Conservation (phyloP, 2,888 invertebrate species). For the Microctonus brassicae region DNA sequence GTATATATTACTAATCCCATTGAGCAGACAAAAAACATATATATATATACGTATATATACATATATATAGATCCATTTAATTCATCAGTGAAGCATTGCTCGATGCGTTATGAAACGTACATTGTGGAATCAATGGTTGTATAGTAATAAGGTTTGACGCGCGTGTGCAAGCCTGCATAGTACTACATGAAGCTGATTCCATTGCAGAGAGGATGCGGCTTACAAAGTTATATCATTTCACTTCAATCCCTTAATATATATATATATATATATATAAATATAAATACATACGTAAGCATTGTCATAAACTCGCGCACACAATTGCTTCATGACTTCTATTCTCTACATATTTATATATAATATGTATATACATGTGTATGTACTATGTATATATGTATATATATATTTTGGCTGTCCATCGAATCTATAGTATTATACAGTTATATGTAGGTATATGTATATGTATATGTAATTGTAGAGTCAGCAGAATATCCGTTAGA, state of each 20-base stretch:
- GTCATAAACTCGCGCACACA: background rate
- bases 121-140: conserved; percentile 22
- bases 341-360: no score
- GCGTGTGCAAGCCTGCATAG: background rate
- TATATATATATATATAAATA: no score
- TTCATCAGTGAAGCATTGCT: conserved; percentile 17
- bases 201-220: background rate
- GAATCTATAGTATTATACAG: background rate
- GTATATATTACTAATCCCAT: background rate
- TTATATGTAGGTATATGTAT: background rate
- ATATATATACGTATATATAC: background rate
- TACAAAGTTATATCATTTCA: conserved; percentile 9
- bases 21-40: background rate
- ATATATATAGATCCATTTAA: conserved; percentile 1
- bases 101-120: background rate
- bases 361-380: no score
- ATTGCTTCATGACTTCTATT: background rate
- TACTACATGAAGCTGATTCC: background rate
- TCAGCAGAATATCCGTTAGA: conserved; percentile 6
- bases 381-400: no score
- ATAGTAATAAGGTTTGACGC: no score
- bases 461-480: background rate
- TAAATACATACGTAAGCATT: background rate
- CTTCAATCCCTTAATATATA: no score
- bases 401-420: no score